Evolutionary conservation across 2,113 vertebrate genomes (phyloP), one percentile per base, ranked within the genome.

Genomic region (Poecilia latipinna): DNA sequence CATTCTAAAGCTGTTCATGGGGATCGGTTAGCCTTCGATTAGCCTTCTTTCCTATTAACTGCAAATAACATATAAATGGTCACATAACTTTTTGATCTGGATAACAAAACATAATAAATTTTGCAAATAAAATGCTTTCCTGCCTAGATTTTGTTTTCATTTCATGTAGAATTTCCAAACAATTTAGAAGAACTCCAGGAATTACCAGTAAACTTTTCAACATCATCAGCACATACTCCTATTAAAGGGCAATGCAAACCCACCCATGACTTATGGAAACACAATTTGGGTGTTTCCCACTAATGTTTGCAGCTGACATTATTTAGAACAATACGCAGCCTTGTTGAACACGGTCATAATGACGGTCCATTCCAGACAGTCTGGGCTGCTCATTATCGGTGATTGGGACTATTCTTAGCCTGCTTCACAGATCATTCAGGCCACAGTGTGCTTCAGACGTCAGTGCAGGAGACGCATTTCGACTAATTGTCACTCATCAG

Each of bases 401-500:
- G 35, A 73, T 28, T 28, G 65, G 51, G 37, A 65, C 60, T 77
- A 24, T 24, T 74, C 26, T 66, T 31, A 28, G 65, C 8, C n/a
- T 64, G 35, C 35, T 19, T 26, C 62, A 61, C 28, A 48, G 48
- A 61, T 33, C n/a, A 61, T 57, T 77, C 44, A 4, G 64, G 72
- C 69, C 57, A 31, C 24, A 2, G 19, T 76, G 64, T 68, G 64
- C 39, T 62, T 71, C 67, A 24, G 24, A 63, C 26, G 61, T 37
- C 31, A 61, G 68, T 28, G 35, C 26, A 28, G 62, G 37, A 67
- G 54, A 72, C 68, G 61, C 11, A 8, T 65, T 65, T 68, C 42
- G 31, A 72, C 35, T 32, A 12, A 65, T 51, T 76, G 77, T 65
- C 72, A 68, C 28, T 65, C 60, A 68, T 83, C 72, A 32, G 64